Evolutionary conservation across 2,113 vertebrate genomes (phyloP).

Genomic region (Channa maculata): DNA sequence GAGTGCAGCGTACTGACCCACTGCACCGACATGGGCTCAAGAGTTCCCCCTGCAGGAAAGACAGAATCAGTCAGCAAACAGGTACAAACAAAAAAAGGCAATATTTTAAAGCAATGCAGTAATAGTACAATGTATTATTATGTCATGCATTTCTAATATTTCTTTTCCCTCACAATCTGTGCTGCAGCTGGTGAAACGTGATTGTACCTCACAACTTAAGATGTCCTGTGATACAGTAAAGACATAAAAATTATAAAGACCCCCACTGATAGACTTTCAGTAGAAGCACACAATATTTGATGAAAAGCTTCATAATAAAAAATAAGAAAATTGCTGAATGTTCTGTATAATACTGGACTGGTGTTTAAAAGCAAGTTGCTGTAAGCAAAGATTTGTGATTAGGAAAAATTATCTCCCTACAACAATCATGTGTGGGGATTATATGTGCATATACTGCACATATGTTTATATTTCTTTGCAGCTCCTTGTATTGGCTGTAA

Average conservation of each 20-base stretch:
- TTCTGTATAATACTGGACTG: neutral
- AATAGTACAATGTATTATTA: neutral
- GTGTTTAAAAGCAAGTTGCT: neutral
- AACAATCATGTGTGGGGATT: neutral
- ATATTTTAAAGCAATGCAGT: too few relatives aligned
- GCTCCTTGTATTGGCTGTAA: slow-evolving; percentile 41
- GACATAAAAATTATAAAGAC: neutral
- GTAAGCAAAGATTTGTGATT: neutral
- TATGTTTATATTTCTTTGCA: slow-evolving; percentile 33
- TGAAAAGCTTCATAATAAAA: neutral
- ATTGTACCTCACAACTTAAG: neutral
- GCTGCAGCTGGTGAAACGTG: neutral
- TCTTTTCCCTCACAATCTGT: slow-evolving; percentile 1
- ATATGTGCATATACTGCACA: slow-evolving; percentile 7
- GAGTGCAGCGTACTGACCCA: slow-evolving; percentile 96
- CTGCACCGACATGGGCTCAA: slow-evolving; percentile 96
- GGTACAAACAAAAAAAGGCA: too few relatives aligned
- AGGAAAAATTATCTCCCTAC: too few relatives aligned
- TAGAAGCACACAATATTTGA: neutral
- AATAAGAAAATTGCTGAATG: neutral
- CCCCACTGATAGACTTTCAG: neutral
- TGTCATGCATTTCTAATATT: neutral
- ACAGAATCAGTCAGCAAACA: slow-evolving; percentile 13
- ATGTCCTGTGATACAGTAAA: neutral
- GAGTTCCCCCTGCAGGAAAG: slow-evolving; percentile 91